These are phyloP conservation scores for Ptyas mucosa DNA, from an alignment of 2,113 vertebrate genomes.

Conservation along the genomic window DNA sequence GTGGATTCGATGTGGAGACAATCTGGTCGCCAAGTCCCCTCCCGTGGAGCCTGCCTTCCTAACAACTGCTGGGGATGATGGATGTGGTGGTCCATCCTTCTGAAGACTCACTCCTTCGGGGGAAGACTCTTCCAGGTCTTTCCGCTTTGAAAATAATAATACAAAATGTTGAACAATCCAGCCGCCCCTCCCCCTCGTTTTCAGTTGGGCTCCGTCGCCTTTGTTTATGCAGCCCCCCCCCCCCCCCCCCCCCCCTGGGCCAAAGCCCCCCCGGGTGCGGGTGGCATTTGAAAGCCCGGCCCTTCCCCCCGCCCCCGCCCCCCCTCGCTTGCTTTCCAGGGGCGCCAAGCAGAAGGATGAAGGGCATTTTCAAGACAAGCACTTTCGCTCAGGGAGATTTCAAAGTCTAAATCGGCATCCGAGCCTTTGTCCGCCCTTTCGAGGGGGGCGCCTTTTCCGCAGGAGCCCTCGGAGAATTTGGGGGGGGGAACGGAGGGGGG, in stretches of 20 bases:
- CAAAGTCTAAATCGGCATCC: slow-evolving; percentile 49
- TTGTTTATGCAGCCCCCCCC: slow-evolving; percentile 31
- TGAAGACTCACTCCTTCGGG: background rate
- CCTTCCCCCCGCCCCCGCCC: slow-evolving; percentile 14
- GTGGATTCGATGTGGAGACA: background rate
- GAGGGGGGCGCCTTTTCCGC: background rate
- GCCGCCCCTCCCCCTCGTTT: background rate
- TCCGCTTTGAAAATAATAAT: background rate
- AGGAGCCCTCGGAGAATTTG: background rate
- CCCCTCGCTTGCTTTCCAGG: slow-evolving; percentile 19
- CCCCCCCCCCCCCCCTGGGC: too few relatives aligned
- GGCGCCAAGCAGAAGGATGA: slow-evolving; percentile 55
- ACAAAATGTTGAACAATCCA: background rate
- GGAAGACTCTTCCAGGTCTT: background rate
- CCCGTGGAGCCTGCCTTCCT: background rate
- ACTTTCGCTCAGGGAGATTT: slow-evolving; percentile 62
- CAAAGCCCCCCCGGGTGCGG: slow-evolving; percentile 27
- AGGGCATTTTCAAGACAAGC: slow-evolving; percentile 68
- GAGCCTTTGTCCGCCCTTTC: background rate
- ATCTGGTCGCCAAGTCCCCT: background rate
- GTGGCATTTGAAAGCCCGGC: slow-evolving; percentile 53
- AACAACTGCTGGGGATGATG: background rate
- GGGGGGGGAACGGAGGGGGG: too few relatives aligned
- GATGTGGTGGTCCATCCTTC: background rate
- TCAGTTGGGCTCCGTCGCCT: background rate